phyloP scores from a whole-genome alignment of 2,888 invertebrate species.

The Apamea crenata region DNA sequence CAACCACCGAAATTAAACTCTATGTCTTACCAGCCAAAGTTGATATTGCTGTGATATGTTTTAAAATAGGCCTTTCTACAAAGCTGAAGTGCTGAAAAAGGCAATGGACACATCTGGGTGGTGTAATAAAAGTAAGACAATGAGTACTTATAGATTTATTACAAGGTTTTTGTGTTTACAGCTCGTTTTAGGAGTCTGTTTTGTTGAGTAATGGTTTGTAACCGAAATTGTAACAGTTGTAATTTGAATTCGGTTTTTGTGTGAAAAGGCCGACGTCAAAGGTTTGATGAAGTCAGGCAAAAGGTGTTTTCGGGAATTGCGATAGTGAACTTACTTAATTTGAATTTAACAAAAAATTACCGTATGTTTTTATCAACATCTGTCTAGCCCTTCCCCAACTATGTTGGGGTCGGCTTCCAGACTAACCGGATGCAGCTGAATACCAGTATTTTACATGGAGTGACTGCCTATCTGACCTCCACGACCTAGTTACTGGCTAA shows the following conservation, averaged over 20 bases:
- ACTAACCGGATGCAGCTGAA: too few relatives aligned
- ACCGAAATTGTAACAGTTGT: conserved; percentile 21
- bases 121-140: conserved; percentile 57
- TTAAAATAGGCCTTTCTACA: conserved; percentile 24
- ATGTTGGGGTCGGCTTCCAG: too few relatives aligned
- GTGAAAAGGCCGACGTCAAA: conserved; percentile 20
- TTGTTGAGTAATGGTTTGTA: conserved; percentile 39
- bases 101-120: conserved; percentile 63
- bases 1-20: conserved; percentile 13
- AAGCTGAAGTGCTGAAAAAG: conserved; percentile 32
- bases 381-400: too few relatives aligned
- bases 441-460: too few relatives aligned
- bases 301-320: conserved; percentile 2
- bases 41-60: neutral
- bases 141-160: conserved; percentile 65
- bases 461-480: too few relatives aligned
- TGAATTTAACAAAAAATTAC: conserved; percentile 11
- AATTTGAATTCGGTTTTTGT: conserved; percentile 32
- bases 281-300: conserved; percentile 31
- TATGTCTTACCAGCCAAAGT: rapidly evolving
- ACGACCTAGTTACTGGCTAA: too few relatives aligned
- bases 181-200: conserved; percentile 38
- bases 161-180: conserved; percentile 48
- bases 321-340: conserved; percentile 4
- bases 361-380: neutral